phyloP scores from a whole-genome alignment of 2,797 vertebrate genomes.

The Bovichtus diacanthus region DNA sequence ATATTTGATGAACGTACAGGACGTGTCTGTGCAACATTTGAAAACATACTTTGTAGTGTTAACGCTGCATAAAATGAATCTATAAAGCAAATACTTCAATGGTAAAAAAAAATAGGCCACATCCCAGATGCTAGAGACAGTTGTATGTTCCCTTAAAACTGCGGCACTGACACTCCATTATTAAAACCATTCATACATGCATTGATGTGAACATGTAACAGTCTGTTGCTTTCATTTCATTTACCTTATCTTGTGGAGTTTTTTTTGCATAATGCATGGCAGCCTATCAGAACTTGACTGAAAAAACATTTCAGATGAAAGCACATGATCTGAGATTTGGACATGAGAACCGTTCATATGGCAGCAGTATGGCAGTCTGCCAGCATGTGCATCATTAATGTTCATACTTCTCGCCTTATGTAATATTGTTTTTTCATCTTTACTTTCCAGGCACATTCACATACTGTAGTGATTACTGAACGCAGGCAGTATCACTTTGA shows the following conservation, averaged over 20 bases:
- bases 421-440: conserved; percentile 24
- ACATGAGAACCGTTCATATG: conserved; percentile 2
- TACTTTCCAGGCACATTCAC: conserved; percentile 7
- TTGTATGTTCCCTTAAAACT: conserved; percentile 11
- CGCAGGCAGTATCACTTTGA: background rate
- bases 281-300: conserved; percentile 5
- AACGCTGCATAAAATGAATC: background rate
- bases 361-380: conserved; percentile 14
- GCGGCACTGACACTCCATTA: conserved; percentile 25
- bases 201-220: conserved; percentile 35
- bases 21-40: background rate
- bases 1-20: background rate
- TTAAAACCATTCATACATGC: conserved; percentile 39
- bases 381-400: background rate
- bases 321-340: conserved; percentile 9
- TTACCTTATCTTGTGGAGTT: conserved; percentile 1
- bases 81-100: background rate
- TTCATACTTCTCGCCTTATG: background rate
- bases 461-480: background rate
- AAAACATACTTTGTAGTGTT: background rate
- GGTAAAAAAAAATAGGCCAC: conserved; percentile 3
- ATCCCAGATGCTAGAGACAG: background rate
- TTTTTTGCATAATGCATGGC: conserved; percentile 17
- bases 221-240: conserved; percentile 23
- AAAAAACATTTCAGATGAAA: conserved; percentile 14